phyloP scores from a whole-genome alignment of 2,113 vertebrate species.

The Ifrita kowaldi region DNA sequence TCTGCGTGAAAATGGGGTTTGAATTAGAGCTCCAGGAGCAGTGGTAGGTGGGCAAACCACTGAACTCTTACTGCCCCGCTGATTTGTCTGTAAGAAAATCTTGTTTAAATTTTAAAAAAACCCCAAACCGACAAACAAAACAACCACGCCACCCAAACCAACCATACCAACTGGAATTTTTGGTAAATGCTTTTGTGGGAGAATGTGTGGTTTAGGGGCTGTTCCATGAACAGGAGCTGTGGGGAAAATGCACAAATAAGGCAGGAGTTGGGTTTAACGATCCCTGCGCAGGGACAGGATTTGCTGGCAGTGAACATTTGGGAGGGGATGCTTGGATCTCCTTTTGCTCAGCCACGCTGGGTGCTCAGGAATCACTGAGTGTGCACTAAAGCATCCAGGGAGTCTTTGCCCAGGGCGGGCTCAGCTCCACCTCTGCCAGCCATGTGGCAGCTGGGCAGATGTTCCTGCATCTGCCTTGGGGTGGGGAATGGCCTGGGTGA shows the following conservation, averaged over 20 bases:
- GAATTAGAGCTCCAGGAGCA: neutral
- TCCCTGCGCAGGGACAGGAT: neutral
- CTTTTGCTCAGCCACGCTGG: neutral
- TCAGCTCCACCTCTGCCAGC: neutral
- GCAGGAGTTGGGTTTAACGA: neutral
- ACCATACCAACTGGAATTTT: neutral
- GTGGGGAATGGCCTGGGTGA: neutral
- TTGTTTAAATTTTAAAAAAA: neutral
- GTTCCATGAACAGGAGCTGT: accelerated
- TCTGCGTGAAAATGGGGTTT: neutral
- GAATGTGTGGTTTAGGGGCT: accelerated
- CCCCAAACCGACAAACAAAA: neutral
- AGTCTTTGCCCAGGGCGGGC: neutral
- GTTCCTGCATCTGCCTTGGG: neutral
- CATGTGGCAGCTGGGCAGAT: neutral
- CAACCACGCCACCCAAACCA: too few relatives aligned
- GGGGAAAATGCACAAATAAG: neutral
- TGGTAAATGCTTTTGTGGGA: neutral
- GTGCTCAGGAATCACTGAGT: neutral
- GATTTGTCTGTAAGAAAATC: neutral
- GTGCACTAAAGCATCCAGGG: neutral
- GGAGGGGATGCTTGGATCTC: neutral
- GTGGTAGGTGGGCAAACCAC: neutral
- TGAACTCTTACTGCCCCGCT: neutral
- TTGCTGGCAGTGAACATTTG: neutral